Evolutionary conservation across 2,888 invertebrate species (phyloP), one percentile per base, ranked within the genome.

Genomic region (Caenorhabditis zanzibari): DNA sequence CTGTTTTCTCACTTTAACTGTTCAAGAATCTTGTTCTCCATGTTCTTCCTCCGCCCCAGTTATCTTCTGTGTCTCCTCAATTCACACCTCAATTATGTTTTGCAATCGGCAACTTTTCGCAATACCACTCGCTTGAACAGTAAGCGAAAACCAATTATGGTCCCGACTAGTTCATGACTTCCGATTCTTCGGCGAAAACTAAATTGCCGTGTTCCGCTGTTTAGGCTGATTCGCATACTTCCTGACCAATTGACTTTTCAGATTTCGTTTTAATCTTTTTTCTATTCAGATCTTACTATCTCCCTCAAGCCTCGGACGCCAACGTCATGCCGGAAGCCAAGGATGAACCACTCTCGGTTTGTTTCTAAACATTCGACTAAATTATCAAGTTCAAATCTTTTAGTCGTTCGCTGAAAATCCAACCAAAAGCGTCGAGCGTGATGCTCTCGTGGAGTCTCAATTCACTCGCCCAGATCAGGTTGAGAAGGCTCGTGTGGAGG

Each of bases 181-280:
- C 66, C 44, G 41, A 22, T 35, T 26, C 16, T 19, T 44, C 14
- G n/a, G 19, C 47, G 38, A 47, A 54, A 58, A 69, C 71, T 26
- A 72, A 76, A 79, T 79, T 79, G 79, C 38, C 35, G 79, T 79
- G 79, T 79, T 79, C 79, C 79, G 79, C 63, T 79, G 79, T 71
- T 79, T 71, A 71, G 71, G 28, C 28, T 38, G 10, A 2, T 12
- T 38, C 6, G 38, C 16, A 12, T 9, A 56, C 52, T 71, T 68
- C 76, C 59, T 38, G 64, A 58, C 66, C 59, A 59, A 28, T 32
- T 56, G 47, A 59, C 32, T 49, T n/a, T 54, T 32, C 24, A 14
- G 26, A 47, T 19, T 28, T 24, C 14, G 14, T 19, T 19, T 12
- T 19, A 28, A 26, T n/a, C 32, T 12, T 49, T 54, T 22, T 32